Conservation (phyloP, 2,888 invertebrate species). For the Sclerodermus sp. region DNA sequence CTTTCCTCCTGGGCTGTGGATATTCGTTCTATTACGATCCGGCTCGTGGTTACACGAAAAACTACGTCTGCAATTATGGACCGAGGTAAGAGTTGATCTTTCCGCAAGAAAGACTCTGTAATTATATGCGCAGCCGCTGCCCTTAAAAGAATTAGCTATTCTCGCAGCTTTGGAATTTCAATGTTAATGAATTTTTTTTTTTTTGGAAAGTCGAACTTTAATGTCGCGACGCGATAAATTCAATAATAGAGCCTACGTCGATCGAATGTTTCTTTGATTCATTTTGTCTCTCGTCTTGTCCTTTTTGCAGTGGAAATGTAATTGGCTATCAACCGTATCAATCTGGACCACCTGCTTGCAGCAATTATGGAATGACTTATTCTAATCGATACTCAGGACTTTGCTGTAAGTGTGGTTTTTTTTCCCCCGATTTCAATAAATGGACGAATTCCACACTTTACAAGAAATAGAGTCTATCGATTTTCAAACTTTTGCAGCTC, state of each 20-base stretch:
- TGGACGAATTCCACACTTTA: too few species aligned
- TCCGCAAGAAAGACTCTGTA: background rate
- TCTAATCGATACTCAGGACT: constrained; percentile 76
- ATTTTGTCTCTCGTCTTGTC: too few species aligned
- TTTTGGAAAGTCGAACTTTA: too few species aligned
- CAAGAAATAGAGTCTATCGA: constrained; percentile 3
- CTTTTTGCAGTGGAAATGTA: constrained; percentile 69
- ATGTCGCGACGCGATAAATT: too few species aligned
- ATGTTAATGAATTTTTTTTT: too few species aligned
- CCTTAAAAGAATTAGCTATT: background rate
- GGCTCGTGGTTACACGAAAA: constrained; percentile 73
- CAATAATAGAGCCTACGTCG: too few species aligned
- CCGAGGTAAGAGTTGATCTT: constrained; percentile 64
- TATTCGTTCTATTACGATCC: constrained; percentile 80
- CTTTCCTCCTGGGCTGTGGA: constrained; percentile 84
- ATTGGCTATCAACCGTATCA: constrained; percentile 76
- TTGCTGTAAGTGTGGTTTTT: constrained; percentile 67
- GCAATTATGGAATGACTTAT: constrained; percentile 68
- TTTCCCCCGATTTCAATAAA: too few species aligned
- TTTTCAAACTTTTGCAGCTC: constrained; percentile 32
- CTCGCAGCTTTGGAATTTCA: background rate
- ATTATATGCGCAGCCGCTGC: too few species aligned
- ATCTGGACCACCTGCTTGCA: constrained; percentile 74
- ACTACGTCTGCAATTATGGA: constrained; percentile 85
- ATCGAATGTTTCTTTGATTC: too few species aligned